phyloP scores from a whole-genome alignment of 2,113 vertebrate genomes.

The Triplophysa tibetana region DNA sequence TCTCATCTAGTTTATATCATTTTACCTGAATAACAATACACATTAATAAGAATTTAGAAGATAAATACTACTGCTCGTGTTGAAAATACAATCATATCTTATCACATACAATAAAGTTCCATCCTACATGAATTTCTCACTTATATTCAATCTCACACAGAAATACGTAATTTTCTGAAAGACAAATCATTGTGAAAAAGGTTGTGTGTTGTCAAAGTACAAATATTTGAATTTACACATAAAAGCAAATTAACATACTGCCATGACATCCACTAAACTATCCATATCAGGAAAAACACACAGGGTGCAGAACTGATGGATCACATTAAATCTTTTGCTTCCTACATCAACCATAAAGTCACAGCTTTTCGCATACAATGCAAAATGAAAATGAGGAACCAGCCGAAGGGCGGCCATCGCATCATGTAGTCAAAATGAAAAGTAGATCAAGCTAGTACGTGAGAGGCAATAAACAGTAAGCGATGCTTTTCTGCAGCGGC shows the following conservation, averaged over 20 bases:
- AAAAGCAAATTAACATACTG: neutral
- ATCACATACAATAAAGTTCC: too few species aligned
- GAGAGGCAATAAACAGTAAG: neutral
- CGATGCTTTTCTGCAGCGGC: neutral
- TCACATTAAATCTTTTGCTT: neutral
- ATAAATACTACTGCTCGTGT: too few species aligned
- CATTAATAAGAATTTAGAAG: too few species aligned
- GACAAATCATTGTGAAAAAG: neutral
- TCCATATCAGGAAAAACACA: conserved; percentile 5
- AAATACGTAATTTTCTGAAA: too few species aligned
- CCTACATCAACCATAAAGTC: conserved; percentile 4
- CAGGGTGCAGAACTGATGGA: neutral
- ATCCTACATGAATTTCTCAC: too few species aligned
- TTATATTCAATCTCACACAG: too few species aligned
- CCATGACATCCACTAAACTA: neutral
- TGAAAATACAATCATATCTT: too few species aligned
- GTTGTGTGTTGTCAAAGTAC: neutral
- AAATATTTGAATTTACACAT: neutral
- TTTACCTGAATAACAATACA: too few species aligned
- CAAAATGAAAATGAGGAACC: conserved; percentile 6
- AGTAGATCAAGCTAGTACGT: neutral
- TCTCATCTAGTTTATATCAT: too few species aligned
- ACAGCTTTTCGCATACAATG: conserved; percentile 8
- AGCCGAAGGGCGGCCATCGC: conserved; percentile 5
- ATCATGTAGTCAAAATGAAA: conserved; percentile 33